A percentile compares a stretch with the other conserved stretches of the same genome.
Evolutionary conservation across 2,113 vertebrate genomes (phyloP).

Genomic region (Thryonomys swinderianus): DNA sequence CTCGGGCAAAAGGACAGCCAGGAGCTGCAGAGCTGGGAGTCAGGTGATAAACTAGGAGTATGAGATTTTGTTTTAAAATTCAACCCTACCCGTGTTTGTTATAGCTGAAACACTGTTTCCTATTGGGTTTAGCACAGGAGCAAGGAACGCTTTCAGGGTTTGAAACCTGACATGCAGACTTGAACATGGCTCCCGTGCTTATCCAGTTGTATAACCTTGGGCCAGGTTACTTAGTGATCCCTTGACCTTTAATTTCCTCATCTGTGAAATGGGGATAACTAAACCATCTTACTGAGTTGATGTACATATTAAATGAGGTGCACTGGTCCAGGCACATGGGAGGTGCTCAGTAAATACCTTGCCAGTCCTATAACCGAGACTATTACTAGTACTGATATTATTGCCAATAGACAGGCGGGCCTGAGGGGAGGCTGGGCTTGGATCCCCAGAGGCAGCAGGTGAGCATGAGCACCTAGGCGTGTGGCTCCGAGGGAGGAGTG

Average conservation of each 20-base stretch:
- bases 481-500: background rate
- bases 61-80: background rate
- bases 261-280: slow-evolving; percentile 9
- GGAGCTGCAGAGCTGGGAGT: background rate
- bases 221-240: background rate
- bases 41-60: background rate
- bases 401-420: background rate
- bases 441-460: background rate
- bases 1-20: background rate
- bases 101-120: background rate
- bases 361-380: background rate
- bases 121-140: background rate
- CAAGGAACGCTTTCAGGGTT: background rate
- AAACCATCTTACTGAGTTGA: background rate
- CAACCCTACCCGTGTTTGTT: background rate
- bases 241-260: background rate
- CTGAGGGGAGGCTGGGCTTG: background rate
- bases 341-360: background rate
- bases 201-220: background rate
- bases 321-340: background rate
- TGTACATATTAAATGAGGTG: background rate
- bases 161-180: background rate
- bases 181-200: background rate
- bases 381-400: background rate
- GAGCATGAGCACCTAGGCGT: too few relatives aligned